phyloP scores from a whole-genome alignment of 2,113 vertebrate genomes.

The Ellobius talpinus region DNA sequence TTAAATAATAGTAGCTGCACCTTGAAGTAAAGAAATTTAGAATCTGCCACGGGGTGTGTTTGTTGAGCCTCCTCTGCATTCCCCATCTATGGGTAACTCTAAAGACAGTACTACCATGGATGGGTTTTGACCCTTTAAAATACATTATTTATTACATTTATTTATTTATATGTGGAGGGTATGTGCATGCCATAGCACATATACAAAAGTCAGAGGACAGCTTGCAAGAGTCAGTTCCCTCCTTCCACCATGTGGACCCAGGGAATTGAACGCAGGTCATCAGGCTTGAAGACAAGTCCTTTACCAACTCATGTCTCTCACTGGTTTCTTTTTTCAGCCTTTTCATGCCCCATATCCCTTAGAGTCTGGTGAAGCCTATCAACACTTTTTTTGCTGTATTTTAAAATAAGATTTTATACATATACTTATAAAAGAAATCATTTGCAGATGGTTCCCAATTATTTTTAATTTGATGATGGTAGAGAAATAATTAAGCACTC shows the following conservation, averaged over 20 bases:
- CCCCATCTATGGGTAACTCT: not conserved
- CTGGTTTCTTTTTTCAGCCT: not conserved
- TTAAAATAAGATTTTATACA: constrained; percentile 9
- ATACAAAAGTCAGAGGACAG: not conserved
- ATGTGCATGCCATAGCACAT: not conserved
- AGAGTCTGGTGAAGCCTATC: not conserved
- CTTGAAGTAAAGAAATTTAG: not conserved
- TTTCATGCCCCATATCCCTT: not conserved
- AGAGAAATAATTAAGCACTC: not conserved
- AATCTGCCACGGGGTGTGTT: not conserved
- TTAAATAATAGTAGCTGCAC: not conserved
- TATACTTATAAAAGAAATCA: constrained; percentile 13
- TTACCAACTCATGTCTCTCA: not conserved
- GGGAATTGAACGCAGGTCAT: not conserved
- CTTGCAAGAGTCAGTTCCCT: not conserved
- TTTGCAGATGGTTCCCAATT: not conserved
- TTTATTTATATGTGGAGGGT: not conserved
- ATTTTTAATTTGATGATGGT: not conserved
- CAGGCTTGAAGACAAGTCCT: not conserved
- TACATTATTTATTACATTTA: not conserved
- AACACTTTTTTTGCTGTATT: not conserved
- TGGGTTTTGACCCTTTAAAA: not conserved
- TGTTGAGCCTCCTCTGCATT: not conserved
- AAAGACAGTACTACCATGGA: not conserved
- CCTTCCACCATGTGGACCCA: not conserved